A percentile compares a stretch with the other conserved stretches of the same genome.
Evolutionary conservation across 2,888 invertebrate genomes (phyloP).

Genomic region (Melanophora roralis): DNA sequence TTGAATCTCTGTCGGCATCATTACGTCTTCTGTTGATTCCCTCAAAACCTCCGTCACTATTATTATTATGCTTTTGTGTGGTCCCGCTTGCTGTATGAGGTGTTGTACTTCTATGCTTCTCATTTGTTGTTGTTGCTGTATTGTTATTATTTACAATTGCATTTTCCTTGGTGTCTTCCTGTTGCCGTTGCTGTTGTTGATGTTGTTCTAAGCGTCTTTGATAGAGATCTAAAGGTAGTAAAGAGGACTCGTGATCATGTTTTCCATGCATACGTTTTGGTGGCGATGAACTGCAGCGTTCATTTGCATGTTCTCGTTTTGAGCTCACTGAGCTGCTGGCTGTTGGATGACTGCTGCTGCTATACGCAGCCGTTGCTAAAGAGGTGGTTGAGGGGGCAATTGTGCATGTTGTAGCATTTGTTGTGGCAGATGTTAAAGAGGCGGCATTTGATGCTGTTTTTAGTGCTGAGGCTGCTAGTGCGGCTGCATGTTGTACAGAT

Average conservation of each 20-base stretch:
- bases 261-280: slow-evolving; percentile 68
- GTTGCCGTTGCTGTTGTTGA: slow-evolving; percentile 67
- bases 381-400: slow-evolving; percentile 67
- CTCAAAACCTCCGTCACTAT: slow-evolving; percentile 43
- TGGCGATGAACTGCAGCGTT: slow-evolving; percentile 75
- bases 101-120: slow-evolving; percentile 63
- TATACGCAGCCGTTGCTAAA: slow-evolving; percentile 41
- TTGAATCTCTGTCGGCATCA: slow-evolving; percentile 44
- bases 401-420: slow-evolving; percentile 72
- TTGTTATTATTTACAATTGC: slow-evolving; percentile 58
- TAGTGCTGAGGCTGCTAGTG: slow-evolving; percentile 54
- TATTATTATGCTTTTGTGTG: slow-evolving; percentile 55
- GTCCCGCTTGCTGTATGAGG: slow-evolving; percentile 59
- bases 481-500: slow-evolving; percentile 45
- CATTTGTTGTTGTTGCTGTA: slow-evolving; percentile 65
- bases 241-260: slow-evolving; percentile 68
- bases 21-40: slow-evolving; percentile 51
- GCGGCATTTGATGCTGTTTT: slow-evolving; percentile 64
- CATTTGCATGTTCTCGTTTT: slow-evolving; percentile 72
- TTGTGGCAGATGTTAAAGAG: slow-evolving; percentile 67
- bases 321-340: slow-evolving; percentile 63
- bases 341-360: slow-evolving; percentile 55
- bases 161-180: slow-evolving; percentile 61
- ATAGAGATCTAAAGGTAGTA: slow-evolving; percentile 77
- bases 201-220: slow-evolving; percentile 71